Conservation (phyloP, 1,140 invertebrate species). For the Rhyacophila brunnea region DNA sequence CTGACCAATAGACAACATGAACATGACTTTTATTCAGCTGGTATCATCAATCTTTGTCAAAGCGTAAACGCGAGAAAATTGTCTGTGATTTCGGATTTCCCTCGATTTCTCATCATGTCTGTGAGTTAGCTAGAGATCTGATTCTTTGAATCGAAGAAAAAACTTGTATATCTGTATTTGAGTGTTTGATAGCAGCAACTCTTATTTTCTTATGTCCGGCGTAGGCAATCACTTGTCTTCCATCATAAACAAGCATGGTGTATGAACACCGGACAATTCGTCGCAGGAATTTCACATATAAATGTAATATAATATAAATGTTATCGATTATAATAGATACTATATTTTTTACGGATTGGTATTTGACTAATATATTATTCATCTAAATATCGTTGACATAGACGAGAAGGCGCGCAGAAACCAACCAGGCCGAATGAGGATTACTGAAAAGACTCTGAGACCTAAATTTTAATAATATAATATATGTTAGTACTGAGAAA, state of each 20-base stretch:
- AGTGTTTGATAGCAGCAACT: conserved; percentile 1
- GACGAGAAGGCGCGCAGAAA: too few relatives aligned
- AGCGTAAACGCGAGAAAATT: not conserved
- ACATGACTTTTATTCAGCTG: not conserved
- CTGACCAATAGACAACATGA: not conserved
- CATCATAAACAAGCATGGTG: not conserved
- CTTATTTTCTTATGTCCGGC: conserved; percentile 19
- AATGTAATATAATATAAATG: too few relatives aligned
- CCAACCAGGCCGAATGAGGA: too few relatives aligned
- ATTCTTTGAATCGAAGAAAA: conserved; percentile 4
- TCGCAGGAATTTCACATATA: too few relatives aligned
- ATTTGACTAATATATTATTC: too few relatives aligned
- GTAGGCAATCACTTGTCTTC: not conserved
- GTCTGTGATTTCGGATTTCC: not conserved
- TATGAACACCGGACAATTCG: too few relatives aligned
- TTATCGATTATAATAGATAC: too few relatives aligned
- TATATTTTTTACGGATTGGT: too few relatives aligned
- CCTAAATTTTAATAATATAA: too few relatives aligned
- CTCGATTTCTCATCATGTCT: conserved; percentile 6
- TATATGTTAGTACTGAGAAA: too few relatives aligned
- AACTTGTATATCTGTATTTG: not conserved
- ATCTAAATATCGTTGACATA: too few relatives aligned
- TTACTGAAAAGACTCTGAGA: too few relatives aligned
- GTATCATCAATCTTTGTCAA: not conserved
- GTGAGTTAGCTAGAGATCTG: conserved; percentile 6